A percentile compares a stretch with the other conserved stretches of the same genome.
Evolutionary conservation across 1,140 invertebrate species (phyloP).

Genomic region (Phenacoccus solenopsis): DNA sequence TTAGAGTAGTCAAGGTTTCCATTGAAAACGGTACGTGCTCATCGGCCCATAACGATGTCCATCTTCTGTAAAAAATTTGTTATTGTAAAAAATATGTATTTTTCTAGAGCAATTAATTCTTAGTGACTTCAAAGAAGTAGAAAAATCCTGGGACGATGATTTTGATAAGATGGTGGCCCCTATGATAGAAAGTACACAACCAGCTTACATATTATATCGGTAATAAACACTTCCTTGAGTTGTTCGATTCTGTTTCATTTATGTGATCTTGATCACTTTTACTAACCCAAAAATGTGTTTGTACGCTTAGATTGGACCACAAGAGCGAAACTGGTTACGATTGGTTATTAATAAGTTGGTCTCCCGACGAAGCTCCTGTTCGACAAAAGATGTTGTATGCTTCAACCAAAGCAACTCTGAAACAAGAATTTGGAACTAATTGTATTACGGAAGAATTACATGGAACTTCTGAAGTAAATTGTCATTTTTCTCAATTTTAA

Average conservation of each 20-base stretch:
- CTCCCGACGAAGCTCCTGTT: constrained; percentile 75
- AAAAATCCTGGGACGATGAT: constrained; percentile 73
- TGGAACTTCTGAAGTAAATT: constrained; percentile 53
- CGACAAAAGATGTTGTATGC: constrained; percentile 98
- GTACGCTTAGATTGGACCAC: constrained; percentile 53
- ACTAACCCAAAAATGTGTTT: neutral
- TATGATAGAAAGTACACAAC: constrained; percentile 70
- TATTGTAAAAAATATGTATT: constrained; percentile 5
- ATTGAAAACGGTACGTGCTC: constrained; percentile 37
- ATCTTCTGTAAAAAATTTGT: neutral
- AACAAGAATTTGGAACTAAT: constrained; percentile 84
- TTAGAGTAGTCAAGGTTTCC: constrained; percentile 65
- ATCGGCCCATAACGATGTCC: neutral
- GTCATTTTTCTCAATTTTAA: too few relatives aligned
- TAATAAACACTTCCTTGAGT: constrained; percentile 31
- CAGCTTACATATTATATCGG: constrained; percentile 85
- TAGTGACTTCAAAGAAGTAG: constrained; percentile 48
- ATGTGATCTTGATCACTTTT: constrained; percentile 7
- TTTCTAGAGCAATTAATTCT: constrained; percentile 64
- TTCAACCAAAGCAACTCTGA: constrained; percentile 94
- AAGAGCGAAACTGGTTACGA: constrained; percentile 69
- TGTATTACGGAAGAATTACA: constrained; percentile 87
- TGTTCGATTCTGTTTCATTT: neutral
- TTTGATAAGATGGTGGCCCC: constrained; percentile 68
- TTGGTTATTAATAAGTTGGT: constrained; percentile 92